A percentile compares a stretch with the other conserved stretches of the same genome.
phyloP scores from a whole-genome alignment of 2,797 vertebrate genomes.

The Crocodylus rhombifer region DNA sequence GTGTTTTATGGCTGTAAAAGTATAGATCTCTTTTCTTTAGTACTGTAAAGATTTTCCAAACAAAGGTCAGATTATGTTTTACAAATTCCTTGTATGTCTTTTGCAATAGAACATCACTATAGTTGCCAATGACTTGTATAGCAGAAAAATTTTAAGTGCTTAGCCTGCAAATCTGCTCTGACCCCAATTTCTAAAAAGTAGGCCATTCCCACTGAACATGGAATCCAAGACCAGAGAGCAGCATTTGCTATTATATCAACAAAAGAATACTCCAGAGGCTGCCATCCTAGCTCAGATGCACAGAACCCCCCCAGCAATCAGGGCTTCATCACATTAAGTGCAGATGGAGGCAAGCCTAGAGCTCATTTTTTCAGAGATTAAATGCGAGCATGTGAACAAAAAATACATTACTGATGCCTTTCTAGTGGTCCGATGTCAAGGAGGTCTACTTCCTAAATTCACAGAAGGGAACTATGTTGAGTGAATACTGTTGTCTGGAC shows the following conservation, averaged over 20 bases:
- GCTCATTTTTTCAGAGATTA: not conserved
- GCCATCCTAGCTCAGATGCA: not conserved
- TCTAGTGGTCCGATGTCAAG: not conserved
- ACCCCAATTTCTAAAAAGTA: conserved; percentile 37
- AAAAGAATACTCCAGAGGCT: not conserved
- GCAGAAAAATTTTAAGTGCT: conserved; percentile 72
- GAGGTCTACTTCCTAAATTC: not conserved
- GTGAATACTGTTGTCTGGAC: not conserved
- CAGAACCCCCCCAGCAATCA: not conserved
- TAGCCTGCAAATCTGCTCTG: conserved; percentile 73
- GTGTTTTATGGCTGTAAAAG: not conserved
- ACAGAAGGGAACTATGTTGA: not conserved
- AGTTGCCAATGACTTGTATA: conserved; percentile 73
- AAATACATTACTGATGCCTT: not conserved
- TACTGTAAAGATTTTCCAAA: conserved; percentile 10
- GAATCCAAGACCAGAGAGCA: conserved; percentile 27
- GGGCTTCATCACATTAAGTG: not conserved
- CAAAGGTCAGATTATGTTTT: not conserved
- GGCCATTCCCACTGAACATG: conserved; percentile 34
- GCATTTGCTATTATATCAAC: not conserved
- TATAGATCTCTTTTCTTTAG: not conserved
- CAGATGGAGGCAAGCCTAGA: not conserved
- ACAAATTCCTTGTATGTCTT: conserved; percentile 13
- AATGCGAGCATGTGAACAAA: not conserved
- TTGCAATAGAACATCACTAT: conserved; percentile 28